Base-by-base conservation (phyloP, 2,113 vertebrate species). In the Pachypanchax playfairii region DNA sequence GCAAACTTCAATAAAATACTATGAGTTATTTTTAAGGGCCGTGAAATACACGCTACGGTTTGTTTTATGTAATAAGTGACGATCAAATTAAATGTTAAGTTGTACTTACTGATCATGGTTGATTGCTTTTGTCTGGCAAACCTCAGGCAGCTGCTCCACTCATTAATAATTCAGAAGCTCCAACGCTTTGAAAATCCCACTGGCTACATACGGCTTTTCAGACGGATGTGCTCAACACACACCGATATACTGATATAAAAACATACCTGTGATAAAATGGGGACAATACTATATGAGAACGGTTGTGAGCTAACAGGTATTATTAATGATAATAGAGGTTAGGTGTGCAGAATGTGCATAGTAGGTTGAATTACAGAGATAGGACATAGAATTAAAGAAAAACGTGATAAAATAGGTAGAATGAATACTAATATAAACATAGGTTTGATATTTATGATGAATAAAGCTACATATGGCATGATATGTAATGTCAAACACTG, bases 121-220 rank as follows among this genome's bases (percentile, higher is more conserved):
- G 79, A 87, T 17, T 88, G 25, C 47, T 79, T 72, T 15, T 2
- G 83, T 41, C 87, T 86, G 65, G 41, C 26, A 47, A 75, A 64
- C 64, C 70, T 26, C 62, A 29, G 71, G 75, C 80, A 28, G 72
- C 67, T 74, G 60, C 82, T 77, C 65, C 47, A 66, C 66, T 86
- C 73, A 86, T 90, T 90, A 89, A 90, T 90, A 82, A 89, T 90
- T 89, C 66, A 90, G 83, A 55, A 89, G 81, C 58, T 86, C 75
- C 65, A 35, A 70, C 18, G 73, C 70, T 68, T 79, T 79, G 59
- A 71, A 77, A 38, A 48, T 18, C 21, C 21, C 14, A 8, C 35
- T 58, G 55, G 43, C 39, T 72, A 57, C 42, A 31, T 3, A 60
- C 24, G 17, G 64, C 26, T 65, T 55, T 24, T 38, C 36, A 59